A percentile compares a stretch with the other conserved stretches of the same genome.
These are phyloP conservation scores for Phortica variegata DNA, from an alignment of 1,140 invertebrate genomes.

Conservation along the genomic window DNA sequence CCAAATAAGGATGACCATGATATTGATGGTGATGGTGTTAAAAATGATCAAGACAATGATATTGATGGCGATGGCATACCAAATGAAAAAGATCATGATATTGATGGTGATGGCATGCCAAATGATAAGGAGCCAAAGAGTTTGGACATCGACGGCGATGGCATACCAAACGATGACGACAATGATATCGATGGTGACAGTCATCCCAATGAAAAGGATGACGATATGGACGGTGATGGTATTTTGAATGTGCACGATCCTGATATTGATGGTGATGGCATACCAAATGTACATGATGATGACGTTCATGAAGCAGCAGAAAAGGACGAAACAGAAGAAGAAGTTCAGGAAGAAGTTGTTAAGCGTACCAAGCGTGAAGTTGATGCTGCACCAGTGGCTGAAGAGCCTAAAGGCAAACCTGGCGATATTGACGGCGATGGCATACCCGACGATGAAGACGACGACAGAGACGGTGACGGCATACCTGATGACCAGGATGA, in stretches of 20 bases:
- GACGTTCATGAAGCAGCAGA: constrained; percentile 30
- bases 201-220: constrained; percentile 28
- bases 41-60: constrained; percentile 22
- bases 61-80: constrained; percentile 36
- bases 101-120: constrained; percentile 37
- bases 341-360: constrained; percentile 26
- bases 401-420: constrained; percentile 51
- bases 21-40: not conserved
- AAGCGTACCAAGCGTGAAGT: constrained; percentile 56
- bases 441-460: constrained; percentile 33
- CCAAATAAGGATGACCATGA: not conserved
- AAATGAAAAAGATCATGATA: constrained; percentile 23
- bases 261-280: constrained; percentile 56
- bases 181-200: constrained; percentile 28
- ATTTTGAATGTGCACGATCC: constrained; percentile 50
- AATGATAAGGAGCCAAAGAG: constrained; percentile 46
- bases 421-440: constrained; percentile 36
- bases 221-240: constrained; percentile 45
- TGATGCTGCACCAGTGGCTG: constrained; percentile 35
- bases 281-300: constrained; percentile 43
- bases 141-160: constrained; percentile 52
- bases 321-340: constrained; percentile 26
- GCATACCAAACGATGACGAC: constrained; percentile 39
- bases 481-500: constrained; percentile 19
- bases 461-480: constrained; percentile 30